Base-by-base conservation (phyloP, 2,113 vertebrate species). In the Sitta europaea region DNA sequence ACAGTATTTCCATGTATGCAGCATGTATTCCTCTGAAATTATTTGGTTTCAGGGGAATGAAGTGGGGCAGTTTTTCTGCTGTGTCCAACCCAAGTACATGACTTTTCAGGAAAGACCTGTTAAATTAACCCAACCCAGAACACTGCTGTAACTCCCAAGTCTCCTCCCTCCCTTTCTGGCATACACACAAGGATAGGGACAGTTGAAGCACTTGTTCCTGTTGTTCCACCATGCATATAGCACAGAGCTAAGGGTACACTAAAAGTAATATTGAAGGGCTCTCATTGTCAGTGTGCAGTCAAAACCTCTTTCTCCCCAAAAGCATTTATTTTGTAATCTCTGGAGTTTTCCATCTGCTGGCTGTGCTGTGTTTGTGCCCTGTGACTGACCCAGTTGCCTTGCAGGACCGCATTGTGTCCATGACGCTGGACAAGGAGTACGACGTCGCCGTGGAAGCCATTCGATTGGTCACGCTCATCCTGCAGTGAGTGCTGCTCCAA, bases 381-480 rank as follows among this genome's bases (percentile, higher is more conserved):
- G 50, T 92, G 35, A 27, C 73, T 96, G 68, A 77, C 36, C 27
- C n/a, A 1, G 18, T 59, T 96, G 53, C 70, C 82, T 97, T 97
- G 71, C 94, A 99, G 99, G 99, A 99, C 93, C 99, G 99, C 76
- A 99, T 99, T 70, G 99, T 99, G 90, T 99, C 99, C 48, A 99
- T 99, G 99, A 99, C 99, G 18, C 98, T 99, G 94, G 99, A 99
- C 97, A 99, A 99, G 96, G 99, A 99, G 96, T 99, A 99, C 6
- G 99, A 99, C 31, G 99, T 99, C 5, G 99, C 99, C 18, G 99
- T 99, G 96, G 99, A 99, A 98, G 99, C 99, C 90, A 99, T 99
- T 96, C 97, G 99, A 96, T 98, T 99, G 96, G 99, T 99, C 91
- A 99, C 99, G 4, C 98, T 99, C 91, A 99, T 99, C 95, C 98